Evolutionary conservation across 2,113 vertebrate species (phyloP), one percentile per base, ranked within the genome.

Genomic region (Rhabdornis inornatus): DNA sequence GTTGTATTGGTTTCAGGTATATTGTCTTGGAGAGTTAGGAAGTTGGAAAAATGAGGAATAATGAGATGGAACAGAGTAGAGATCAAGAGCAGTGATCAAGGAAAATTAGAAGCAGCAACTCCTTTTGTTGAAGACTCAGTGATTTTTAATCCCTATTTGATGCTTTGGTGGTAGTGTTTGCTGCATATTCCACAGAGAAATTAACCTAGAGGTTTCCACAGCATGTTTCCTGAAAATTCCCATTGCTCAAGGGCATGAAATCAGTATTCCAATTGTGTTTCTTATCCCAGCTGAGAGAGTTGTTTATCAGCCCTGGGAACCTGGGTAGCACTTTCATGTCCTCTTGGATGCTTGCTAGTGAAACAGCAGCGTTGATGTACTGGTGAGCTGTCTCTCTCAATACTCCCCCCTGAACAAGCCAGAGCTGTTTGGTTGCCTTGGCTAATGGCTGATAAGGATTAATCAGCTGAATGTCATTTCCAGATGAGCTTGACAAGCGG

Each of bases 391-490:
- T 59, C 50, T 70, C 35, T 53, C 61, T 55, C 42, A 33, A 2
- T 47, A 78, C 61, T 65, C n/a, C 59, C 79, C 50, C 44, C 55
- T 42, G 37, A 92, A 65, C 45, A 57, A 93, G 60, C 66, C 59
- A 10, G 95, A 95, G 92, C 94, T 89, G 71, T 88, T 93, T 53
- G 71, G 44, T 93, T 95, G 80, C 89, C 31, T 74, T 81, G 42
- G 83, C 76, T 87, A 91, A 47, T 94, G 86, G 39, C 83, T 92
- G 95, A 91, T 94, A 93, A 94, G 83, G 92, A 96, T 97, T 96
- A 93, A 94, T 95, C 96, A 92, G 89, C 86, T 89, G 86, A 94
- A 82, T 33, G 80, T 95, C 89, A 52, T 91, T 97, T 97, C 94
- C 94, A 97, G 95, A 97, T 94, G 94, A 96, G 92, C 89, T 90